Conservation (phyloP, 2,888 invertebrate species). For the Lamellibrachia columna region DNA sequence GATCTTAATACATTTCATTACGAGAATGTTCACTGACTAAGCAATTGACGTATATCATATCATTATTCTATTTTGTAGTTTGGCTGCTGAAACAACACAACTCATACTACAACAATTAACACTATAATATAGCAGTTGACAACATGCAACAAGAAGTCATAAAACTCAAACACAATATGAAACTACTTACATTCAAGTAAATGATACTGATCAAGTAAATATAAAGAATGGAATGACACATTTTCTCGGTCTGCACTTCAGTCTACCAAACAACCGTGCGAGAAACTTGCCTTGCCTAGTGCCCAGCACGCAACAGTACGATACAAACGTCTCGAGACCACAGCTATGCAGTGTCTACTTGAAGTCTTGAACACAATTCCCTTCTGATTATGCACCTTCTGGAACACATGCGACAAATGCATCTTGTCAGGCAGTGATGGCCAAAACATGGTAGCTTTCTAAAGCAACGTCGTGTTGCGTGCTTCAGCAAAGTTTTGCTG, state of each 20-base stretch:
- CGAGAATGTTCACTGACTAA: neutral
- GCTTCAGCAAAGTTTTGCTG: neutral
- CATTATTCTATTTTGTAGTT: no score
- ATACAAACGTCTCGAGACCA: neutral
- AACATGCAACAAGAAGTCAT: neutral
- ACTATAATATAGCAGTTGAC: neutral
- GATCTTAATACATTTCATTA: neutral
- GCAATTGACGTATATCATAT: no score
- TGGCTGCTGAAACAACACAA: no score
- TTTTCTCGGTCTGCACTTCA: neutral
- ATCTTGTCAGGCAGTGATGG: neutral
- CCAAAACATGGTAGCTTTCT: neutral
- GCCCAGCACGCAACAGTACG: neutral
- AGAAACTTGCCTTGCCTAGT: neutral
- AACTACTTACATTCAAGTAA: neutral
- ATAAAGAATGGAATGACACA: neutral
- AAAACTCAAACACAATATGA: conserved; percentile 10
- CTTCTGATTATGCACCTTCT: neutral
- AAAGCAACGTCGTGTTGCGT: neutral
- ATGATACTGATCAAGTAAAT: neutral
- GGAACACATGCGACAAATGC: neutral
- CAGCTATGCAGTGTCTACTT: neutral
- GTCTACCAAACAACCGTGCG: neutral
- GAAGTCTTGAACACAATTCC: neutral
- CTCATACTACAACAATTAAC: neutral